A percentile compares a stretch with the other conserved stretches of the same genome.
These are phyloP conservation scores for Lagopus leucura DNA, from an alignment of 2,113 vertebrate species.

Conservation along the genomic window DNA sequence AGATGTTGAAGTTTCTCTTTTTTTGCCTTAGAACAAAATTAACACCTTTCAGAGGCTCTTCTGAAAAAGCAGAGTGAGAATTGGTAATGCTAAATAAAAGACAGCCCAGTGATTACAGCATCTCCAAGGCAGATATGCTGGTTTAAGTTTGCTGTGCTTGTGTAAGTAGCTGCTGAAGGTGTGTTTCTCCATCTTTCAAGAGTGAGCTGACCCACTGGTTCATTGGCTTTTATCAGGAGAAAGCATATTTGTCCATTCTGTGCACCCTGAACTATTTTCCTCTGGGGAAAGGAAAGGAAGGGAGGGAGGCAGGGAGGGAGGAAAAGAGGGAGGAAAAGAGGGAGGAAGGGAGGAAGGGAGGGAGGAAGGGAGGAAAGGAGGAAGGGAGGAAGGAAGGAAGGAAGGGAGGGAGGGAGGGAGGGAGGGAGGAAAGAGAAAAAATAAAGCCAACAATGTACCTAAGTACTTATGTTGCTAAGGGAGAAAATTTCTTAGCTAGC, in stretches of 20 bases:
- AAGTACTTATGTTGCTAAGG: background rate
- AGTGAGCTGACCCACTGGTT: background rate
- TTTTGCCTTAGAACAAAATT: background rate
- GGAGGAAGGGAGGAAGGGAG: too few species aligned
- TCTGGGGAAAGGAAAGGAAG: background rate
- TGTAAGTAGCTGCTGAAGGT: background rate
- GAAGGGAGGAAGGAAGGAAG: background rate
- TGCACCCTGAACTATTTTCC: background rate
- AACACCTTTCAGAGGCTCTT: background rate
- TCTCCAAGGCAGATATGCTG: background rate
- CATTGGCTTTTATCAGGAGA: background rate
- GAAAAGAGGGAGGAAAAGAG: too few species aligned
- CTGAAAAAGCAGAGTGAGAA: background rate
- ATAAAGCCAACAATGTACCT: accelerated
- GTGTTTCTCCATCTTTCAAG: background rate
- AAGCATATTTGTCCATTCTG: background rate
- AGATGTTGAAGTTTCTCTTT: background rate
- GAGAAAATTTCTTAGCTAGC: background rate
- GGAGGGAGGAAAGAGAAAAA: too few species aligned
- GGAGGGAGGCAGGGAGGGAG: too few species aligned
- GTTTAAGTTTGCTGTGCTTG: background rate
- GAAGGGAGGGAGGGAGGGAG: too few species aligned
- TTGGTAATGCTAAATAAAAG: background rate
- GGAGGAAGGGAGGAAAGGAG: too few species aligned
- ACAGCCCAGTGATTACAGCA: background rate